phyloP scores from a whole-genome alignment of 92 coral and sea anemone genomes.

The Paramuricea clavata region DNA sequence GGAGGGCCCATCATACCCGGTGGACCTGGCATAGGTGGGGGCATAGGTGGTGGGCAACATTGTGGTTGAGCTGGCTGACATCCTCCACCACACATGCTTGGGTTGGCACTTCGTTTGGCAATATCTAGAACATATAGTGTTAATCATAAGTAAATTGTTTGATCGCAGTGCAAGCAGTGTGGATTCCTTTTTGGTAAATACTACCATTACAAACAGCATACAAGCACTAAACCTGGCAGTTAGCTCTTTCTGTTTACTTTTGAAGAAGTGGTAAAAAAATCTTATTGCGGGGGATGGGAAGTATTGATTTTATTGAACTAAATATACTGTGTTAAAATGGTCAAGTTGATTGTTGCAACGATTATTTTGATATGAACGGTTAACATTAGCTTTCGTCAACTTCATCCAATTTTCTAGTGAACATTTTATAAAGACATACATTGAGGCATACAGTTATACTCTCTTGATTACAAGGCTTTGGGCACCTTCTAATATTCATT shows the following conservation, averaged over 20 bases:
- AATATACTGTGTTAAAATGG: background rate
- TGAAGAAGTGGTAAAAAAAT: no score
- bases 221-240: no score
- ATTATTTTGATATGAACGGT: background rate
- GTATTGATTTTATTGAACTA: no score
- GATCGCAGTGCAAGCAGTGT: background rate
- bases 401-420: background rate
- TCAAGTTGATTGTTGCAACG: background rate
- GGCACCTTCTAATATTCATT: no score
- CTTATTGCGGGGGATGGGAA: no score
- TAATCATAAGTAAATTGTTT: background rate
- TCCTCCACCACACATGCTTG: slow-evolving; percentile 44
- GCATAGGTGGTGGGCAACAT: slow-evolving; percentile 79
- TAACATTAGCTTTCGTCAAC: background rate
- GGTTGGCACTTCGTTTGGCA: slow-evolving; percentile 55
- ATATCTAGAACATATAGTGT: slow-evolving; percentile 13
- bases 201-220: no score
- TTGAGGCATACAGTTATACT: background rate
- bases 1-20: slow-evolving; percentile 97
- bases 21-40: slow-evolving; percentile 88
- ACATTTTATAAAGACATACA: background rate
- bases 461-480: no score
- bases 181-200: background rate
- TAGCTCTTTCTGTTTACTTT: background rate
- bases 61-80: slow-evolving; percentile 55